Percentiles rank a stretch among this genome's conserved stretches.
Evolutionary conservation across 2,888 invertebrate species (phyloP).

Genomic region (Leptinotarsa peninsularis): DNA sequence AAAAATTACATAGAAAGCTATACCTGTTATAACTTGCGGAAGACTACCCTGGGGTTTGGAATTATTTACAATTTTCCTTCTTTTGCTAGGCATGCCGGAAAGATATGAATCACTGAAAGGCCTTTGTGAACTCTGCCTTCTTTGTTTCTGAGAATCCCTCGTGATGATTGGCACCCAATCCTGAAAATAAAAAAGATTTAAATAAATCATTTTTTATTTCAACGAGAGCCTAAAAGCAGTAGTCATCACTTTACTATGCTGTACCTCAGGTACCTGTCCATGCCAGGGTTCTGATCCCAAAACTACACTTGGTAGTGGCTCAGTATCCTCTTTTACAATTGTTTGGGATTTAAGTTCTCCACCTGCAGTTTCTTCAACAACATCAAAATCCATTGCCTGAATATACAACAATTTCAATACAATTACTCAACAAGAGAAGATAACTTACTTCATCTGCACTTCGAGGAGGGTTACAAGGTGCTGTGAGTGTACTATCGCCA

Average conservation of each 20-base stretch:
- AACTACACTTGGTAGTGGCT: constrained; percentile 68
- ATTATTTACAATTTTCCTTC: constrained; percentile 78
- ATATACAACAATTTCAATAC: neutral
- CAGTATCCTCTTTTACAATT: constrained; percentile 56
- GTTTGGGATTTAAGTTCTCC: constrained; percentile 46
- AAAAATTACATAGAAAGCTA: constrained; percentile 13
- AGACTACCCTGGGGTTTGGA: constrained; percentile 64
- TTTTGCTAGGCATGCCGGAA: constrained; percentile 88
- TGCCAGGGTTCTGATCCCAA: constrained; percentile 74
- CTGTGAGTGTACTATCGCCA: constrained; percentile 20
- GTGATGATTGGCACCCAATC: constrained; percentile 92
- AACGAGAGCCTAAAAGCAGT: neutral
- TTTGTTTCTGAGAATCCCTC: constrained; percentile 81
- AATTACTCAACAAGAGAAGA: neutral
- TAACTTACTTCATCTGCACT: constrained; percentile 44
- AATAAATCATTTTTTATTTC: neutral
- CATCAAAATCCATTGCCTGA: constrained; percentile 70
- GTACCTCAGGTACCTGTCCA: constrained; percentile 71
- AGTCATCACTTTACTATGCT: constrained; percentile 1
- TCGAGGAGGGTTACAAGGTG: constrained; percentile 25
- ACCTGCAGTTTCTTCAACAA: constrained; percentile 55
- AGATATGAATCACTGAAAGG: constrained; percentile 92
- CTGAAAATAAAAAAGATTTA: constrained; percentile 58
- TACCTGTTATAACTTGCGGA: constrained; percentile 65
- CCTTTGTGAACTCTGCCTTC: constrained; percentile 69